Base-by-base conservation (phyloP, 1,140 invertebrate species). In the Brachionus paranguensis region DNA sequence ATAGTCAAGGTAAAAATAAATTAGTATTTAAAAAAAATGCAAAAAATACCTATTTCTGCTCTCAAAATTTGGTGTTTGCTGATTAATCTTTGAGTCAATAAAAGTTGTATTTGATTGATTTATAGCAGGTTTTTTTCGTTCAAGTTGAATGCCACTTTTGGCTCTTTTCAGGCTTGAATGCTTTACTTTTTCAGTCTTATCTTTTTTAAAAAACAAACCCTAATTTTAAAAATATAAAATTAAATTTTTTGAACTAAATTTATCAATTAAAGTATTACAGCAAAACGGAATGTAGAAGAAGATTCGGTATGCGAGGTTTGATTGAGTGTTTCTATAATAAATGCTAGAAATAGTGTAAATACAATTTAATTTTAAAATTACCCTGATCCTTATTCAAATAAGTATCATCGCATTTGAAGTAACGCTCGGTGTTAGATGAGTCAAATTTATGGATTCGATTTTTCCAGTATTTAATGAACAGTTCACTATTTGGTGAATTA, bases 121-220 rank as follows among this genome's bases (percentile, higher is more conserved):
- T 50, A 50, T 20, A 27, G 17, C 17, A n/a, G 70, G 11, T 24
- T 76, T 76, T 50, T 76, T 60, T 24, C 78, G 5, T 81, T 81
- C 78, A 10, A 81, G 14, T 37, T 81, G 78, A 24, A 81, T 29
- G 12, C 78, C 78, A 47, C 78, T 81, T 45, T 81, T 81, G 10
- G 78, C 78, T 20, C 78, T 53, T 64, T 81, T 81, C 29, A 81
- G n/a, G 20, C 78, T 64, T 20, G 53, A 47, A 68, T 81, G 78
- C 27, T 76, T 76, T 27, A 76, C 17, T 50, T 76, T 76, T 50
- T 76, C 72, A 12, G 45, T 29, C 27, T 53, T 76, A 37, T 76
- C 72, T 76, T 76, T 76, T 76, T 50, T 76, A 17, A 76, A 76
- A 76, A 76, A 76, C 20, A 76, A 27, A 14, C 72, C 72, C 72